Evolutionary conservation across 2,888 invertebrate genomes (phyloP).

Genomic region (Ophioninae sp.): DNA sequence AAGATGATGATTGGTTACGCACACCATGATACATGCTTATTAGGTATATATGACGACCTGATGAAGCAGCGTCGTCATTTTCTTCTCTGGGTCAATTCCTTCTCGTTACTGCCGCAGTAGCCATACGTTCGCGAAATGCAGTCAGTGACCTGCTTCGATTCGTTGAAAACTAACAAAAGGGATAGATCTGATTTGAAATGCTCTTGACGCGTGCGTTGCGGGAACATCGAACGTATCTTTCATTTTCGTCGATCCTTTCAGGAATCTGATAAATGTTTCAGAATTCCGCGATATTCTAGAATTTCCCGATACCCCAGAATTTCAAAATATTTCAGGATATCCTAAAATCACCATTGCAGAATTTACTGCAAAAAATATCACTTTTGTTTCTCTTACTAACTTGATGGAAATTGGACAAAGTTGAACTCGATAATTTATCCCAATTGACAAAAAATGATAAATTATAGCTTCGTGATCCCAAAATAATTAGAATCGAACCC

Average conservation of each 20-base stretch:
- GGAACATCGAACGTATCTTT: too few species aligned
- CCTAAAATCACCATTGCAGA: too few species aligned
- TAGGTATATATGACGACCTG: neutral
- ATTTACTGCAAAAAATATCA: too few species aligned
- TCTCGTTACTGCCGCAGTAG: neutral
- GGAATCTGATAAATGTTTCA: neutral
- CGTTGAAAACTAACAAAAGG: too few species aligned
- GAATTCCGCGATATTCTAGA: neutral
- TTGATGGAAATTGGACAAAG: neutral
- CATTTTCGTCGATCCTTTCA: too few species aligned
- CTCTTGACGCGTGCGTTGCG: too few species aligned
- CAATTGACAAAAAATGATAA: neutral
- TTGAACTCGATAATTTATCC: neutral
- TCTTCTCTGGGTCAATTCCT: neutral
- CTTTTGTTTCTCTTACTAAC: too few species aligned
- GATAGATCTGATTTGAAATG: too few species aligned
- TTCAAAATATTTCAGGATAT: too few species aligned
- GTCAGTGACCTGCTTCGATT: too few species aligned
- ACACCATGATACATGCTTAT: neutral
- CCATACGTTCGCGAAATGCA: too few species aligned
- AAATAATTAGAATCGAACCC: neutral
- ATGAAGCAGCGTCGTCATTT: neutral
- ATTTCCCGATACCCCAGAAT: too few species aligned
- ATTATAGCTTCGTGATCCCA: neutral
- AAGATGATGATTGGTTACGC: constrained; percentile 7